Evolutionary conservation across 1,140 invertebrate genomes (phyloP).

Genomic region (Aphelinus certus): DNA sequence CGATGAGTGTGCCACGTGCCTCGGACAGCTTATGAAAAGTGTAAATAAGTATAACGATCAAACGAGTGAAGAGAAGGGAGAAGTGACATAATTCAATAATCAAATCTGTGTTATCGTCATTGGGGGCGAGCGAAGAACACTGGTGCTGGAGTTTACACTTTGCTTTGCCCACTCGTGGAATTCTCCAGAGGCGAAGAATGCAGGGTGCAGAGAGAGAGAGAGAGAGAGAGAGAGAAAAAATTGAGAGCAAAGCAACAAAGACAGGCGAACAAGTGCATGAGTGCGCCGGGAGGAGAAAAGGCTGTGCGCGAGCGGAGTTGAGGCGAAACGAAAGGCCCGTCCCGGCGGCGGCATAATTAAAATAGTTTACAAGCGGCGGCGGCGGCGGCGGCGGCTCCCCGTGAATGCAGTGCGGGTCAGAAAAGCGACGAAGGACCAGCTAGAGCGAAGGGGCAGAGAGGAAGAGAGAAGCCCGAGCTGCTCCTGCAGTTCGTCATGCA

Average conservation of each 20-base stretch:
- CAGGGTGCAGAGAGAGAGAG: too few species aligned
- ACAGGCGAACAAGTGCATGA: not conserved
- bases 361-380: constrained; percentile 54
- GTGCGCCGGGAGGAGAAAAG: not conserved
- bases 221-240: not conserved
- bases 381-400: not conserved
- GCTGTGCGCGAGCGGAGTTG: not conserved
- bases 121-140: too few species aligned
- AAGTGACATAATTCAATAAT: too few species aligned
- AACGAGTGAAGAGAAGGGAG: too few species aligned
- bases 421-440: not conserved
- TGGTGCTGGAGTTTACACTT: too few species aligned
- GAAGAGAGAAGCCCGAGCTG: constrained; percentile 9
- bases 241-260: not conserved
- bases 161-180: too few species aligned
- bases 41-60: too few species aligned
- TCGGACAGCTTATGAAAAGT: not conserved
- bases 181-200: too few species aligned
- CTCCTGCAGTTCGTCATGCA: constrained; percentile 33
- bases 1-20: not conserved
- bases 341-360: constrained; percentile 52
- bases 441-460: not conserved
- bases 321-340: constrained; percentile 37
- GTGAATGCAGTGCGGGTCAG: constrained; percentile 39
- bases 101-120: too few species aligned